A percentile compares a stretch with the other conserved stretches of the same genome.
These are phyloP conservation scores for Craseonycteris thonglongyai DNA, from an alignment of 2,113 vertebrate genomes.

Conservation along the genomic window DNA sequence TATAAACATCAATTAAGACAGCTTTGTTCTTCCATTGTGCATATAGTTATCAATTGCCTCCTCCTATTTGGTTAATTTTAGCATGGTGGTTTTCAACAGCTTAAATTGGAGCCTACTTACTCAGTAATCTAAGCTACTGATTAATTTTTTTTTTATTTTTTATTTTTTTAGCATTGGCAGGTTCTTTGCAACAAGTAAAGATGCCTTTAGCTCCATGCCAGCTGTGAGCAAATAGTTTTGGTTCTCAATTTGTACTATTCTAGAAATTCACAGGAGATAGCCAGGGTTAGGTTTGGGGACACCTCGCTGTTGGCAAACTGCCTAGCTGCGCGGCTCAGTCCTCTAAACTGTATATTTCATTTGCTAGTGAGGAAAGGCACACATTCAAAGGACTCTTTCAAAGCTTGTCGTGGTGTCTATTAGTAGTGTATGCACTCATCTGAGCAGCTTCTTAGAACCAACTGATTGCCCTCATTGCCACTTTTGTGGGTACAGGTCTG, in stretches of 20 bases:
- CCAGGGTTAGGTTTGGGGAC: background rate
- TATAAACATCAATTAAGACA: background rate
- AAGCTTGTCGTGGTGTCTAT: background rate
- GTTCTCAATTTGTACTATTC: slow-evolving; percentile 6
- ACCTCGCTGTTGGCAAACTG: background rate
- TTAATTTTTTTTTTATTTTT: slow-evolving; percentile 23
- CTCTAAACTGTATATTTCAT: background rate
- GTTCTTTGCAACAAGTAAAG: background rate
- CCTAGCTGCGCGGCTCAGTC: background rate
- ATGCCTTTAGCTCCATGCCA: background rate
- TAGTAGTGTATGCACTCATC: background rate
- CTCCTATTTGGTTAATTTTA: background rate
- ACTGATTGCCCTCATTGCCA: background rate
- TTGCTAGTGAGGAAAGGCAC: background rate
- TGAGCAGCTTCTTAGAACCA: background rate
- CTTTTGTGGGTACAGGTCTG: background rate
- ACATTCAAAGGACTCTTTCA: background rate
- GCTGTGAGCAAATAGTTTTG: background rate
- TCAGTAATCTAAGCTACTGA: background rate
- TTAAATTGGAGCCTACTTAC: background rate
- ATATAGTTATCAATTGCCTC: background rate
- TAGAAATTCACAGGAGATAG: background rate
- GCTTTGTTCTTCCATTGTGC: background rate
- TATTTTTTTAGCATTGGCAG: background rate
- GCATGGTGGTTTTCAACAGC: background rate